Base-by-base conservation (phyloP, 2,113 vertebrate species). In the Pseudolaguvia tuberculata region DNA sequence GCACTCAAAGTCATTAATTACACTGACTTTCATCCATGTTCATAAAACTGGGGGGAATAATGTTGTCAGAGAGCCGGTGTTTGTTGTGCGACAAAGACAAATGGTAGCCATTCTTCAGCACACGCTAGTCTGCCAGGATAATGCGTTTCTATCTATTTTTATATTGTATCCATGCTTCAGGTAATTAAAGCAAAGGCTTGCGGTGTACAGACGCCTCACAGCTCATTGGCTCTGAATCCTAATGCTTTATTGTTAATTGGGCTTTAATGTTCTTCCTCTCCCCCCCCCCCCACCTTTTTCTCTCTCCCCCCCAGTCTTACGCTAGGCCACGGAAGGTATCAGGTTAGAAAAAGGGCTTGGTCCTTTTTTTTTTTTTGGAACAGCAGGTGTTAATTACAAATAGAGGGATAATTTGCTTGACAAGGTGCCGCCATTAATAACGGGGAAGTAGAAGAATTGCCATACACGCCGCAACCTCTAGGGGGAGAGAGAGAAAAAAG, bases 191-290 rank as follows among this genome's bases (percentile, higher is more conserved):
- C 89, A 83, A 85, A 91, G 89, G 89, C 91, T 90, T 83, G 39
- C 84, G 86, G 79, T 91, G 87, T 78, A 87, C 83, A 79, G 87
- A 91, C 85, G 82, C 89, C 91, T 87, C 92, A 91, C 90, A 96
- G 89, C 91, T 93, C 92, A 92, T 95, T 95, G 95, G 89, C 88
- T 95, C 91, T 85, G 90, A 88, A 90, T 92, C 52, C 89, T 93
- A 92, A 94, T 92, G 89, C 91, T 91, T 88, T 88, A 81, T 84
- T 89, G 89, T 94, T 96, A 96, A 95, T 94, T 94, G 88, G 84
- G 90, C 75, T 83, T 81, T 80, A 84, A 89, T 89, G 78, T 83
- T 89, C 29, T 78, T 85, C 84, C 73, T 69, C 29, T 76, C 45
- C 67, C 47, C 75, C 56, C 50, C 35, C 45, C 77, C 80, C 62